Evolutionary conservation across 2,888 invertebrate species (phyloP), one percentile per base, ranked within the genome.

Genomic region (Epiblema foenella): DNA sequence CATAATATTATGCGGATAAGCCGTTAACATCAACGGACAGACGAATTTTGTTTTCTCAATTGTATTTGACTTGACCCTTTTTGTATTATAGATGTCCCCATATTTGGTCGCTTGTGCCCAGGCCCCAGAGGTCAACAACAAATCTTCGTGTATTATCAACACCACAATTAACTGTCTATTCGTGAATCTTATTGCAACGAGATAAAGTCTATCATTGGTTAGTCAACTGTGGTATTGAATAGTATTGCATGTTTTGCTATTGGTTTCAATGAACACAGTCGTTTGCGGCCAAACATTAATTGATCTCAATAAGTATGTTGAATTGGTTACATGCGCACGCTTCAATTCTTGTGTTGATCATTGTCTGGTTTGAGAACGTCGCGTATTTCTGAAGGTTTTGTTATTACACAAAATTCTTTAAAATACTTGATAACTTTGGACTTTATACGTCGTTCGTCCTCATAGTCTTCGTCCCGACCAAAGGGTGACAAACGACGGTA

Each of bases 251-350:
- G 54, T 57, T 64, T 64, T 68, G 60, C 60, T 69, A 63, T 69
- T 69, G 63, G 62, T 69, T 64, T 64, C 69, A 69, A 64, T 64
- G 69, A 77, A 76, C 75, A 76, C 75, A 84, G 79, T 76, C 65
- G 77, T 75, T 81, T 81, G 82, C 81, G 80, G 75, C 72, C 68
- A 75, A 78, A 79, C 79, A 81, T 78, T 86, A 90, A 90, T 90
- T 90, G 90, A 87, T 85, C 86, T 80, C 85, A 90, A 90, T 90
- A 84, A 83, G 75, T 74, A 78, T 77, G 85, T 84, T 86, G 85
- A 85, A 89, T 84, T 83, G 79, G 79, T 77, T 80, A 71, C 76
- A 77, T 77, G 75, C 75, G 75, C 65, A 68, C 56, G 72, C 67
- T 24, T 15, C 24, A 46, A 12, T 18, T 42, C 8, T 49, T 29